Base-by-base conservation (phyloP, 2,797 vertebrate genomes). In the Iguana delicatissima region DNA sequence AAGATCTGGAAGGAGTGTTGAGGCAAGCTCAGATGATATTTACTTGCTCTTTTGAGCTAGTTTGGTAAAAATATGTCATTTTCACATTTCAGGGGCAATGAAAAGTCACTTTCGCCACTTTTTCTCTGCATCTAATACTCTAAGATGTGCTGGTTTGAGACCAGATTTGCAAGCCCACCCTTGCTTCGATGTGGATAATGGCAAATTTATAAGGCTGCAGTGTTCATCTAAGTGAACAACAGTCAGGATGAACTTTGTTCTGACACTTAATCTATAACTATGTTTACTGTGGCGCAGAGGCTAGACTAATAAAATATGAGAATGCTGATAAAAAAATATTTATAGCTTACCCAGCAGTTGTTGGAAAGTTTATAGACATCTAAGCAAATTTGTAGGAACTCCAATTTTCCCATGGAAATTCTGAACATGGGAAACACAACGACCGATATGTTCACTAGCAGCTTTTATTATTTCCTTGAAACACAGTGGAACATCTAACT, bases 211-310 rank as follows among this genome's bases (percentile, higher is more conserved):
- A 83, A 90, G 89, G 73, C 84, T 91, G 83, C 73, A 67, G 57
- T 18, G 80, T 86, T 94, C 24, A 55, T 91, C 87, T 50, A 91
- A 89, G 74, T 10, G 81, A 59, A 74, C 87, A 95, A 92, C 81
- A 76, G 85, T 85, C 83, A 85, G 73, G 77, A 86, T 84, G 79
- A 95, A 92, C 88, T 94, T 93, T 89, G 88, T 92, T 91, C 90
- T 93, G 91, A 89, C 86, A 91, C 90, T 82, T 94, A 92, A 96
- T 95, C 92, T 94, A 84, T 95, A 89, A 24, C 86, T 57, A 5
- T 59, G 59, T 92, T 95, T 95, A 87, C 88, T 0, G 6, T 87
- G 55, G 91, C 90, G 92, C 0, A 5, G 80, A 92, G 80, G 67
- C 84, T 91, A 85, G 86, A 62, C 89, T 87, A 89, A 94, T 92